Evolutionary conservation across 2,113 vertebrate species (phyloP).

Genomic region (Xenopus laevis): DNA sequence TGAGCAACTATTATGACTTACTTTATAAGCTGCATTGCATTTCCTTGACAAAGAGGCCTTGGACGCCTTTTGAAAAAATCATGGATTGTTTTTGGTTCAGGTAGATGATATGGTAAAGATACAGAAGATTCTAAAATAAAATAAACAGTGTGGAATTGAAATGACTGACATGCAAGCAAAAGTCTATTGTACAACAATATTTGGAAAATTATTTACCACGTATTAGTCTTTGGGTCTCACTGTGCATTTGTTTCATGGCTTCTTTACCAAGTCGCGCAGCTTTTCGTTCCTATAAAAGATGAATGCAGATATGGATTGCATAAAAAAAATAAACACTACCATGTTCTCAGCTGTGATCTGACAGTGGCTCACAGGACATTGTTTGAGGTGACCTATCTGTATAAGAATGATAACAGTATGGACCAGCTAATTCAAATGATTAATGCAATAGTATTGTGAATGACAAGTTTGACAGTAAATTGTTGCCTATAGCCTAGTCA

Average conservation of each 20-base stretch:
- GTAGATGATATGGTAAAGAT: slow-evolving; percentile 88
- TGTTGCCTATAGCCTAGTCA: too few species aligned
- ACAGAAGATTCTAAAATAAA: slow-evolving; percentile 72
- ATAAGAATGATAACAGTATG: too few species aligned
- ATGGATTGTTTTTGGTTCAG: slow-evolving; percentile 83
- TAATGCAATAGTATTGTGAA: too few species aligned
- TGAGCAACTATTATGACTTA: slow-evolving; percentile 58
- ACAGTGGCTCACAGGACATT: too few species aligned
- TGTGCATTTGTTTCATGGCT: slow-evolving; percentile 88
- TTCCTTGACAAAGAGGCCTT: slow-evolving; percentile 72
- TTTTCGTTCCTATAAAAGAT: slow-evolving; percentile 78
- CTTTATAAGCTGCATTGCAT: slow-evolving; percentile 86
- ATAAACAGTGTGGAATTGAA: neutral
- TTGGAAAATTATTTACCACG: slow-evolving; percentile 71
- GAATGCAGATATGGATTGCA: too few species aligned
- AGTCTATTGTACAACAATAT: neutral
- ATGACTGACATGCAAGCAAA: neutral
- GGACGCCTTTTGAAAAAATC: slow-evolving; percentile 82
- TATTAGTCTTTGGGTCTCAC: slow-evolving; percentile 87
- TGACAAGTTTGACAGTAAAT: too few species aligned
- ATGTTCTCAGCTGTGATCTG: too few species aligned
- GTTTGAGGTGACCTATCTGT: too few species aligned
- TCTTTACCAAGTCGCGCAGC: slow-evolving; percentile 88
- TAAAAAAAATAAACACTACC: too few species aligned
- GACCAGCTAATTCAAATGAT: too few species aligned